Percentiles rank a stretch among this genome's conserved stretches.
Evolutionary conservation across 2,113 vertebrate species (phyloP).

Genomic region (Thermophis baileyi): DNA sequence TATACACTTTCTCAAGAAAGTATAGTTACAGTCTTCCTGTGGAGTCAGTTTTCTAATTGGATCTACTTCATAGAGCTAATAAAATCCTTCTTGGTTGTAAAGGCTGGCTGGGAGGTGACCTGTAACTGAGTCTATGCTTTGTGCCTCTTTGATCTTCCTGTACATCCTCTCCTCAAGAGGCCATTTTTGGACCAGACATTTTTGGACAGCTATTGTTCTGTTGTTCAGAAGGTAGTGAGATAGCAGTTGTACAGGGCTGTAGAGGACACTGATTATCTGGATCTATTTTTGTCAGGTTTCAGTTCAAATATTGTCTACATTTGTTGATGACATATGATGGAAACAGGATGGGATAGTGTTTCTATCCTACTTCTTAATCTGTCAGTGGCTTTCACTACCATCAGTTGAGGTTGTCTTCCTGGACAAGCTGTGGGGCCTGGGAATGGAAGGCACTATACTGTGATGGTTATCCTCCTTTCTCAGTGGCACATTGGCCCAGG

Average conservation of each 20-base stretch:
- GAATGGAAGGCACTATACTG: no score
- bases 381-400: background rate
- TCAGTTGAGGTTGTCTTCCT: background rate
- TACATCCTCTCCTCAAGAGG: background rate
- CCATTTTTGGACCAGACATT: background rate
- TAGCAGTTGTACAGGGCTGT: background rate
- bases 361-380: background rate
- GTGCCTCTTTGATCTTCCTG: background rate
- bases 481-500: background rate
- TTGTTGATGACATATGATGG: background rate
- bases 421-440: background rate
- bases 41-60: background rate
- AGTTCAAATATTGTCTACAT: background rate
- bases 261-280: background rate
- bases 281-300: background rate
- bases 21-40: background rate
- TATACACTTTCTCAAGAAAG: background rate
- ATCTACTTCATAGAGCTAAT: background rate
- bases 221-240: background rate
- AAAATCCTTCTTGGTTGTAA: background rate
- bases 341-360: background rate
- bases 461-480: no score
- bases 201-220: background rate
- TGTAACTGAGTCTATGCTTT: background rate
- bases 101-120: background rate